Evolutionary conservation across 2,797 vertebrate species (phyloP).

Genomic region (Lagorchestes hirsutus): DNA sequence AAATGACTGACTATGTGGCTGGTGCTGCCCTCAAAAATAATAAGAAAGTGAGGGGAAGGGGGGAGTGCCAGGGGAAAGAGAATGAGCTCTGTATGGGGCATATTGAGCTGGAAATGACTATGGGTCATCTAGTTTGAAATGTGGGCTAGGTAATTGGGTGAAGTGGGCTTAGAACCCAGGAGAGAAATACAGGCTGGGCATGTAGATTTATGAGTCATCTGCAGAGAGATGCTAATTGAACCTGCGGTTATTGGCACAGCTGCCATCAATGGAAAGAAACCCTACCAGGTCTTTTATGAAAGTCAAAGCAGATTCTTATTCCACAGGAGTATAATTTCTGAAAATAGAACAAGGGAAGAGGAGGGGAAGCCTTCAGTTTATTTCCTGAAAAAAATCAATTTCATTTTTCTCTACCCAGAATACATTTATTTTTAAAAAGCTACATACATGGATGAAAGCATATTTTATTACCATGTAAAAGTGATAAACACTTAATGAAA

Average conservation of each 20-base stretch:
- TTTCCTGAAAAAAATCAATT: conserved; percentile 1
- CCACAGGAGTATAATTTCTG: neutral
- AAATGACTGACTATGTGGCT: neutral
- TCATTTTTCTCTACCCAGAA: conserved; percentile 1
- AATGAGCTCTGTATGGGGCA: neutral
- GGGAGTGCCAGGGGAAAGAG: neutral
- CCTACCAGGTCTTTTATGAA: neutral
- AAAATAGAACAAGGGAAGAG: conserved; percentile 1
- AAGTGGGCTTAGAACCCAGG: neutral
- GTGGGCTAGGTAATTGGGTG: neutral
- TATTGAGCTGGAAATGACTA: neutral
- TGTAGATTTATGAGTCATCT: neutral
- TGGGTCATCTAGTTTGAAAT: neutral
- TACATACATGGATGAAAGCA: neutral
- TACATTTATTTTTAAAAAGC: conserved; percentile 22
- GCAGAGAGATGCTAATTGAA: neutral
- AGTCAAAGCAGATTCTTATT: neutral
- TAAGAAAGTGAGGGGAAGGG: neutral
- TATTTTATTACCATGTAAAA: neutral
- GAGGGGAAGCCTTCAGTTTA: neutral
- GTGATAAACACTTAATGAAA: conserved; percentile 15
- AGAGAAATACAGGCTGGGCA: neutral
- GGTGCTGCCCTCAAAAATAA: neutral
- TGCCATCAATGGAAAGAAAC: neutral
- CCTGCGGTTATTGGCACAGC: neutral